Evolutionary conservation across 1,140 invertebrate genomes (phyloP), one percentile per base, ranked within the genome.

Genomic region (Eriocheir sinensis): DNA sequence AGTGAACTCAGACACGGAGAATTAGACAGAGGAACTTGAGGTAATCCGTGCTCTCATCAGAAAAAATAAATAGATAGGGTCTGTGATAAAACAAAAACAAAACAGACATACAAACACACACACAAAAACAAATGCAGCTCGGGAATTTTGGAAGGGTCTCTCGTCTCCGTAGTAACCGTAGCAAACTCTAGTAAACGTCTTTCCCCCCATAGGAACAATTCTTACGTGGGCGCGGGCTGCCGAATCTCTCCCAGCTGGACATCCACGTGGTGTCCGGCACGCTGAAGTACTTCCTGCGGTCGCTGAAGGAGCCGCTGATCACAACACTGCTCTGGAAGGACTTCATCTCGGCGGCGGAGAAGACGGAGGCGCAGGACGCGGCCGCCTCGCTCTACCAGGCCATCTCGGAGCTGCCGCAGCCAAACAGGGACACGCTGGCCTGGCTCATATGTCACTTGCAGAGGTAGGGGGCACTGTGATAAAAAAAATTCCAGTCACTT

Each of bases 381-480:
- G 97, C 97, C 38, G 97, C 97, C 40, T 97, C 97, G 40, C 95
- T 99, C 36, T 98, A 97, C 96, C 97, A 98, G 95, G 97, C 98
- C 1, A 97, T 99, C 94, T 97, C 97, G 27, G 97, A 98, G 95
- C 96, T 99, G 60, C 99, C 99, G 4, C 97, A 97, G 92, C 97
- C 98, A 0, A 99, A 99, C 96, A 97, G 98, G 41, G 98, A 99
- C 96, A 99, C 98, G 0, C 96, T 99, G 36, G 98, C 98, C 2
- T 99, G 98, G 96, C 96, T 99, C 2, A 97, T 99, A 72, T 96
- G 98, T 3, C 99, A 99, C 97, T 97, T 99, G 79, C 98, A 98
- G 96, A 98, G 97, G 98, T 98, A 97, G 95, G 95, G 92, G 36
- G 15, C 81, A 21, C 12, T 8, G 30, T 21, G 12, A 36, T 8